phyloP scores from a whole-genome alignment of 92 coral and sea anemone genomes.

The Umimayanthus chanpuru region DNA sequence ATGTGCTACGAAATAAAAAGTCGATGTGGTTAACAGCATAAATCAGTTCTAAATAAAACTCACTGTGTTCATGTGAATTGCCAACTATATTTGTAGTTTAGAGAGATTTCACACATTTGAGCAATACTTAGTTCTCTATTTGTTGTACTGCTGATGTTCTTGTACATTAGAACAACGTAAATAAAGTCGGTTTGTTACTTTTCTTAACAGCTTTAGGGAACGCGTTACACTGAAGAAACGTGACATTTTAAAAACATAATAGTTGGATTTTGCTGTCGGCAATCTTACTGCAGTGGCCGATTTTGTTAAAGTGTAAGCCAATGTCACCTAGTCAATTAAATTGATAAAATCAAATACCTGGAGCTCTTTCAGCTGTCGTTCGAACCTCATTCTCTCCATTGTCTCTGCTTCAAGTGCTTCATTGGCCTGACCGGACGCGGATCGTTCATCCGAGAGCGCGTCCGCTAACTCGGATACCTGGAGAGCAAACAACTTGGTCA shows the following conservation, averaged over 20 bases:
- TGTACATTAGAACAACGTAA: no score
- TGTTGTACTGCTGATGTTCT: no score
- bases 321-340: background rate
- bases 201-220: background rate
- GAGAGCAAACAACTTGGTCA: background rate
- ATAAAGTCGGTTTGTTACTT: background rate
- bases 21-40: no score
- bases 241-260: background rate
- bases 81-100: no score
- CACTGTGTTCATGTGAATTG: no score
- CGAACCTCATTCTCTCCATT: slow-evolving; percentile 94
- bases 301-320: background rate
- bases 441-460: slow-evolving; percentile 87
- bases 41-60: no score
- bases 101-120: no score
- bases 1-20: no score
- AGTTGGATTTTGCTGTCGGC: background rate
- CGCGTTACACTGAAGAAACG: background rate
- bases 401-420: slow-evolving; percentile 88
- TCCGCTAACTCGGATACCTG: slow-evolving; percentile 90
- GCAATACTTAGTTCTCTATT: no score
- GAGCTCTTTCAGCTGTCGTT: slow-evolving; percentile 76
- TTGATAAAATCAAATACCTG: slow-evolving; percentile 59
- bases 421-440: slow-evolving; percentile 85
- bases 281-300: background rate